phyloP scores from a whole-genome alignment of 30 jellyfish, hydroid and myxozoan genomes.

The Mastigias papua region DNA sequence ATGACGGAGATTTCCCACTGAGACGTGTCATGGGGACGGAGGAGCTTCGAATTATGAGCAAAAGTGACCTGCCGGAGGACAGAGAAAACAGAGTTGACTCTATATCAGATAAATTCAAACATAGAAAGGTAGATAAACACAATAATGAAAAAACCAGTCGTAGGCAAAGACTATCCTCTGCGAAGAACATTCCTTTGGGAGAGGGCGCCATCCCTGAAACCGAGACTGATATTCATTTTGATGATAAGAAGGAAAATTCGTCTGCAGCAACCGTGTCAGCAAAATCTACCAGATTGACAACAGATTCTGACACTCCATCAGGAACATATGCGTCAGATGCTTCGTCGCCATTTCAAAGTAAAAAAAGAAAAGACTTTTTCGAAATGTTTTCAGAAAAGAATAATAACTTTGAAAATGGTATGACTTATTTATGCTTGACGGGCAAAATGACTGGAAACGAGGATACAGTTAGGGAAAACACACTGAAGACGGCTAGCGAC shows the following conservation, averaged over 20 bases:
- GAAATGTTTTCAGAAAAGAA: background rate
- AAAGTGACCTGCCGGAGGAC: background rate
- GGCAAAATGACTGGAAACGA: constrained; percentile 3
- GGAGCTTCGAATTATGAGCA: constrained; percentile 25
- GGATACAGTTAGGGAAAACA: background rate
- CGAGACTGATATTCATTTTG: background rate
- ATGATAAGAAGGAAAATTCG: background rate
- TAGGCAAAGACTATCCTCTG: background rate
- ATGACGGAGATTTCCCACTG: constrained; percentile 42
- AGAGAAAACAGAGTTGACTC: background rate
- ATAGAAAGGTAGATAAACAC: background rate
- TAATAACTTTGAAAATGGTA: background rate
- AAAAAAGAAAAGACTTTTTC: background rate
- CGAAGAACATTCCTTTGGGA: background rate
- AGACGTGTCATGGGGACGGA: constrained; percentile 67
- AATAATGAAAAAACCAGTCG: background rate
- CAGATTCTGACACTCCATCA: constrained; percentile 34
- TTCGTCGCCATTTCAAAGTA: constrained; percentile 36
- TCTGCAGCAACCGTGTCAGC: background rate
- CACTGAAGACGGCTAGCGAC: background rate
- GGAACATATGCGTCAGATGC: constrained; percentile 25
- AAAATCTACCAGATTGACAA: no score
- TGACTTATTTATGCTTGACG: constrained; percentile 12
- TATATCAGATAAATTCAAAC: background rate
- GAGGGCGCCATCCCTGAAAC: background rate